phyloP scores from a whole-genome alignment of 2,888 invertebrate genomes.

The Nineta flava region DNA sequence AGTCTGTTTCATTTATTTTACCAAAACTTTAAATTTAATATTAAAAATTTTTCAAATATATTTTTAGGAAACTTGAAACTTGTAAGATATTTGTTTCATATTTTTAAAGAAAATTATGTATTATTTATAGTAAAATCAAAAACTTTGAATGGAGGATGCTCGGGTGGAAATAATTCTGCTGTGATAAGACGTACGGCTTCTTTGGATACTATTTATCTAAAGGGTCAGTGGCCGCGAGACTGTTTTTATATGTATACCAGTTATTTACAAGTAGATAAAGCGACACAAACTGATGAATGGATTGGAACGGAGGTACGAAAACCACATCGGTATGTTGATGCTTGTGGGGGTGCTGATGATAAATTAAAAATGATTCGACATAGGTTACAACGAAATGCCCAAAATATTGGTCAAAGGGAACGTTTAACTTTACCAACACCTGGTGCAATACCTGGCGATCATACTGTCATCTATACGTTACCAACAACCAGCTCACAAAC shows the following conservation, averaged over 20 bases:
- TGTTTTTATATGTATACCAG: slow-evolving; percentile 49
- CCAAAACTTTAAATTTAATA: too few species aligned
- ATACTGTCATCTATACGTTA: slow-evolving; percentile 26
- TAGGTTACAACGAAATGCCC: slow-evolving; percentile 40
- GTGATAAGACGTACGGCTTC: slow-evolving; percentile 62
- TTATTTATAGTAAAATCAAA: slow-evolving; percentile 32
- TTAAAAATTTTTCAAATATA: too few species aligned
- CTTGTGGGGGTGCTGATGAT: slow-evolving; percentile 30
- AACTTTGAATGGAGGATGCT: slow-evolving; percentile 29
- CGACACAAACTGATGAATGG: slow-evolving; percentile 64
- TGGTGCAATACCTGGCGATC: slow-evolving; percentile 37
- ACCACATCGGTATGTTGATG: slow-evolving; percentile 30
- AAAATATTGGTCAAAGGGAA: slow-evolving; percentile 33
- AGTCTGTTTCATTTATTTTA: too few species aligned
- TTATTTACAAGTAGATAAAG: slow-evolving; percentile 56
- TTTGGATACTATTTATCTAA: slow-evolving; percentile 60
- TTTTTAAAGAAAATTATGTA: too few species aligned
- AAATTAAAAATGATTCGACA: slow-evolving; percentile 37
- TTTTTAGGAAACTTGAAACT: too few species aligned
- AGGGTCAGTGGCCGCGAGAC: slow-evolving; percentile 63
- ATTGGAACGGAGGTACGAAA: slow-evolving; percentile 31
- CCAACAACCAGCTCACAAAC: slow-evolving; percentile 34
- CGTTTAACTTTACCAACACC: slow-evolving; percentile 22
- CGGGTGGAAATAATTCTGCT: slow-evolving; percentile 34
- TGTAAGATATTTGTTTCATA: too few species aligned